phyloP scores from a whole-genome alignment of 23 tunicate species.

The Phallusia fumigata region DNA sequence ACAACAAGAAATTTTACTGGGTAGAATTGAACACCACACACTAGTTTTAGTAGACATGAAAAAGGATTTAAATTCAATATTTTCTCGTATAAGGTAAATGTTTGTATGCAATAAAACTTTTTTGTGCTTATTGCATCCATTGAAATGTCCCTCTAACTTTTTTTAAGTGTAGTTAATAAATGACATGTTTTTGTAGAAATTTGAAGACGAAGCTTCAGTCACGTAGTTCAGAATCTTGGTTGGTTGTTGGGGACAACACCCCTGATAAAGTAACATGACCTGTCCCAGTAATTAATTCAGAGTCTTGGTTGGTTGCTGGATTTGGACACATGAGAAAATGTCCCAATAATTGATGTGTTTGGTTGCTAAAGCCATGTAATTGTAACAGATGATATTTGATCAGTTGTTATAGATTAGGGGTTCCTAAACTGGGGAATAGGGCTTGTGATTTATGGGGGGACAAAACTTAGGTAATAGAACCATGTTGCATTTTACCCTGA shows the following conservation, averaged over 20 bases:
- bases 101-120: not conserved
- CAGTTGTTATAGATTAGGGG: no score
- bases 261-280: not conserved
- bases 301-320: no score
- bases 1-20: constrained; percentile 27
- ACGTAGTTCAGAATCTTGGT: not conserved
- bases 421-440: no score
- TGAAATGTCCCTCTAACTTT: not conserved
- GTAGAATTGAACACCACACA: constrained; percentile 31
- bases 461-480: no score
- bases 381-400: no score
- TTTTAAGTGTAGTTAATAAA: no score
- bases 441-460: no score
- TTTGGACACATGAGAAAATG: no score
- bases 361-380: no score
- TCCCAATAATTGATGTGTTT: no score
- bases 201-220: not conserved
- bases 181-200: not conserved
- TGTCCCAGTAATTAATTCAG: no score
- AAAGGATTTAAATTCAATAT: constrained; percentile 32
- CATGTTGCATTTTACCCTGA: no score
- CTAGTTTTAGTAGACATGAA: constrained; percentile 31
- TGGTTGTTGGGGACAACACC: constrained; percentile 2
- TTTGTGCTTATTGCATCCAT: not conserved
- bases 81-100: constrained; percentile 27